Conservation (phyloP, 2,888 invertebrate genomes). For the Cremastobaeus sp. region DNA sequence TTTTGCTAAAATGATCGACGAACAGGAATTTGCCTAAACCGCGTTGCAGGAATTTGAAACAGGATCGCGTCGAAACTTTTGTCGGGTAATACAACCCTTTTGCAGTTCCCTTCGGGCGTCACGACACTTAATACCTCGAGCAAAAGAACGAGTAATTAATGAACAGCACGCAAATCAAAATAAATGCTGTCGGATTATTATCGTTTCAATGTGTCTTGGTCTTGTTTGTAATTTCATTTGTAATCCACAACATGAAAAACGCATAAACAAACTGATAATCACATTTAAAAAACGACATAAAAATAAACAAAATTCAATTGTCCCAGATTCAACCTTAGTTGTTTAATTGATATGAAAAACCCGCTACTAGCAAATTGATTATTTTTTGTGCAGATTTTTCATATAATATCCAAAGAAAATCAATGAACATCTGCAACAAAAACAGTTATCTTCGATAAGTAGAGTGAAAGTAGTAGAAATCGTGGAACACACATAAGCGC, state of each 20-base stretch:
- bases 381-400: no score
- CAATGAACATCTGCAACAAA: constrained; percentile 45
- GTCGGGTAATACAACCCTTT: constrained; percentile 48
- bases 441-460: constrained; percentile 54
- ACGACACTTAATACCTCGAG: constrained; percentile 50
- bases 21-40: constrained; percentile 50
- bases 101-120: constrained; percentile 28
- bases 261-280: no score
- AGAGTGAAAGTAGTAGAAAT: constrained; percentile 57
- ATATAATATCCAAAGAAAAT: constrained; percentile 18
- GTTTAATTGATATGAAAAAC: constrained; percentile 2
- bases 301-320: no score
- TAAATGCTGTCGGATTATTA: constrained; percentile 3
- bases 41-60: constrained; percentile 53
- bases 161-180: constrained; percentile 21
- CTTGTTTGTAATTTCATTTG: no score
- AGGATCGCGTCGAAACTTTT: constrained; percentile 52
- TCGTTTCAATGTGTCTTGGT: not conserved
- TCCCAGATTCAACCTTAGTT: no score
- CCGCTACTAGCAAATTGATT: no score
- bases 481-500: constrained; percentile 28
- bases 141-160: constrained; percentile 45
- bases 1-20: constrained; percentile 43
- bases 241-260: no score
- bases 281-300: no score